Percentiles rank a stretch among this genome's conserved stretches.
Evolutionary conservation across 2,888 invertebrate species (phyloP).

Genomic region (Ypsolopha sequella): DNA sequence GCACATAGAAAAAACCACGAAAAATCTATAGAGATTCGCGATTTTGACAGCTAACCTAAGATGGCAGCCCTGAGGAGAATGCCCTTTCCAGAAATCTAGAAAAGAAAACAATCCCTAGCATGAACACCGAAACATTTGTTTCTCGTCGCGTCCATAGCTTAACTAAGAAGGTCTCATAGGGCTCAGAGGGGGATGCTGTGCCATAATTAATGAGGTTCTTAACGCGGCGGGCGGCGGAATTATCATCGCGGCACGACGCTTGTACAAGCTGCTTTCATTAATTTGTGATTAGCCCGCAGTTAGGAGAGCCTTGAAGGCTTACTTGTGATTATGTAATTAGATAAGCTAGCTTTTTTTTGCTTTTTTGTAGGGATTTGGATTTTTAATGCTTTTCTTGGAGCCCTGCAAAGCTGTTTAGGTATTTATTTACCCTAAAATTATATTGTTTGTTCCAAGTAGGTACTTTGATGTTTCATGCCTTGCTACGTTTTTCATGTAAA

Average conservation of each 20-base stretch:
- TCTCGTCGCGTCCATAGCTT: background rate
- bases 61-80: too few species aligned
- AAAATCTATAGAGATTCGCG: too few species aligned
- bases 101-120: too few species aligned
- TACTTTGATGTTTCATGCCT: too few species aligned
- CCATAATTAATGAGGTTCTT: constrained; percentile 69
- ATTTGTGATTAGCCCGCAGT: constrained; percentile 67
- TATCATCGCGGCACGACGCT: constrained; percentile 60
- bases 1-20: too few species aligned
- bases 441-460: too few species aligned
- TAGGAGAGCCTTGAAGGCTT: constrained; percentile 34
- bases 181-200: constrained; percentile 45
- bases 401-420: too few species aligned
- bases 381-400: too few species aligned
- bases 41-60: too few species aligned
- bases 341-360: constrained; percentile 46
- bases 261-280: constrained; percentile 58
- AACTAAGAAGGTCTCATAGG: constrained; percentile 12
- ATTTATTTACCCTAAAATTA: too few species aligned
- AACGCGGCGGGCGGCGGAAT: constrained; percentile 63
- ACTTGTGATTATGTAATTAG: constrained; percentile 65
- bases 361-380: background rate
- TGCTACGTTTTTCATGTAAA: too few species aligned
- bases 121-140: background rate
- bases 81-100: too few species aligned